Conservation (phyloP, 2,113 vertebrate species). For the Conger conger region DNA sequence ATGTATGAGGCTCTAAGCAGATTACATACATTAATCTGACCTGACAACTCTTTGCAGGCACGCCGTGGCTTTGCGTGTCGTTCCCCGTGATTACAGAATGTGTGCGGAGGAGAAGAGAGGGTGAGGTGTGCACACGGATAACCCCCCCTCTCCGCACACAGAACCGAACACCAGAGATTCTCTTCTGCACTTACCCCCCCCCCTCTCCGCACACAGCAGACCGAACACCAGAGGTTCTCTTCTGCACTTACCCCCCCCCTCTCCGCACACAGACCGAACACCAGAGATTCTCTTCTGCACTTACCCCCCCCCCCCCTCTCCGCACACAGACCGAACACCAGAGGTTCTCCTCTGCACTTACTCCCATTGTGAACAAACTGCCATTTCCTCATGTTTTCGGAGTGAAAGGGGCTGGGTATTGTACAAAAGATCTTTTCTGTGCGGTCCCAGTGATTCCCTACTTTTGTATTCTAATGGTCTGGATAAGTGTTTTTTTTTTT, state of each 20-base stretch:
- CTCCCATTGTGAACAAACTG: background rate
- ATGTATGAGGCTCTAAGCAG: background rate
- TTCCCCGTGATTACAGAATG: background rate
- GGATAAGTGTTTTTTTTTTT: too few relatives aligned
- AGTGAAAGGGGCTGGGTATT: background rate
- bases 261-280: too few relatives aligned
- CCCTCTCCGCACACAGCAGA: too few relatives aligned
- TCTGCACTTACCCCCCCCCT: too few relatives aligned
- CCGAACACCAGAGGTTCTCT: too few relatives aligned
- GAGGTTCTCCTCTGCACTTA: background rate
- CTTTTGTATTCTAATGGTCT: too few relatives aligned
- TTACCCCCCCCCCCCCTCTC: too few relatives aligned
- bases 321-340: background rate
- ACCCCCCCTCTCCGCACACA: background rate
- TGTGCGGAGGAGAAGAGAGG: background rate
- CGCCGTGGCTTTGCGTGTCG: background rate
- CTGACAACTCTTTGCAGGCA: background rate
- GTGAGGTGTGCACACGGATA: background rate
- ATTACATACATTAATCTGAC: background rate
- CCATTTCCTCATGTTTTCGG: background rate
- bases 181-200: background rate
- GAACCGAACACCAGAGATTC: background rate
- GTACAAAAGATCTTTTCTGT: too few relatives aligned
- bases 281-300: too few relatives aligned
- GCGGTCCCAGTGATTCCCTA: too few relatives aligned